Conservation (phyloP, 2,113 vertebrate species). For the Nyctibius bracteatus region DNA sequence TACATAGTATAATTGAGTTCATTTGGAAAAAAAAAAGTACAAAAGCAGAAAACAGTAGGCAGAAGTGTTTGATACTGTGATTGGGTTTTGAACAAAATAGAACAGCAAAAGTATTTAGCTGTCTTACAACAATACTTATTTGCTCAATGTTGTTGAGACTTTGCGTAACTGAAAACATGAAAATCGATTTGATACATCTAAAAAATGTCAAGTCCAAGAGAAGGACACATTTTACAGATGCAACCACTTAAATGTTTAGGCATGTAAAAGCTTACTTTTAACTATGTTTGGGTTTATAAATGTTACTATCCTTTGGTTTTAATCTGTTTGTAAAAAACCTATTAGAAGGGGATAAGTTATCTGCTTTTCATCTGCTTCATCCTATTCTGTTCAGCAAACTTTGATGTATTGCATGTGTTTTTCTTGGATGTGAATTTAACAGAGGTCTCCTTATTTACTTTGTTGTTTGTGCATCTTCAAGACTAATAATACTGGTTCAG, state of each 20-base stretch:
- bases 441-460: not conserved
- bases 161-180: not conserved
- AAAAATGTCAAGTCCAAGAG: not conserved
- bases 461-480: not conserved
- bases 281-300: not conserved
- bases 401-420: not conserved
- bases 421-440: not conserved
- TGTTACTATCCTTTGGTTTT: not conserved
- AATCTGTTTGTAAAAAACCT: not conserved
- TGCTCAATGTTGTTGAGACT: not conserved
- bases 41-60: not conserved
- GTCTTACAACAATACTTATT: not conserved
- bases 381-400: not conserved
- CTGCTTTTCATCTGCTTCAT: not conserved
- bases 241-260: not conserved
- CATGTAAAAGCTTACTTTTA: not conserved
- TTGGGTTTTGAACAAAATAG: not conserved
- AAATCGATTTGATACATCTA: not conserved
- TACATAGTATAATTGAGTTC: not conserved
- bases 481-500: not conserved
- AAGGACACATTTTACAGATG: not conserved
- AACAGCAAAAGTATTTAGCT: not conserved
- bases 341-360: not conserved
- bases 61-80: not conserved
- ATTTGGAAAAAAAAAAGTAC: not conserved